These are phyloP conservation scores for Drosophila mettleri DNA, from an alignment of 2,888 invertebrate genomes.

Conservation along the genomic window DNA sequence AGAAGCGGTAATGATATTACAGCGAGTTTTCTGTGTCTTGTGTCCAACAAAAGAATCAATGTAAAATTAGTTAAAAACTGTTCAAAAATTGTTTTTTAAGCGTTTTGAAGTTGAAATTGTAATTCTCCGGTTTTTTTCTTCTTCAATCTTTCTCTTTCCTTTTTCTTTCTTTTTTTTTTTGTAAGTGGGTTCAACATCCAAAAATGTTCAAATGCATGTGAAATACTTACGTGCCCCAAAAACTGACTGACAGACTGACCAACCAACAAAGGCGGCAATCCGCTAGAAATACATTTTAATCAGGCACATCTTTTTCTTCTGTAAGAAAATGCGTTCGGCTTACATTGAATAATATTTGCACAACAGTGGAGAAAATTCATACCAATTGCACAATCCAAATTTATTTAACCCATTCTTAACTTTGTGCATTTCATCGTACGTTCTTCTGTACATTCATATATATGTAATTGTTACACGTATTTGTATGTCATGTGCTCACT, in stretches of 20 bases:
- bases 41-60: conserved; percentile 64
- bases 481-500: conserved; percentile 41
- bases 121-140: conserved; percentile 57
- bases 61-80: conserved; percentile 75
- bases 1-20: conserved; percentile 20
- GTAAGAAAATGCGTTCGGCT: conserved; percentile 75
- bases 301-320: conserved; percentile 60
- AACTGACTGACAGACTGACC: conserved; percentile 29
- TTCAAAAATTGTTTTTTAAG: conserved; percentile 78
- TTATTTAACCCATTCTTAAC: conserved; percentile 27
- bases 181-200: conserved; percentile 56
- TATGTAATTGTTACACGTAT: neutral
- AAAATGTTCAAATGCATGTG: conserved; percentile 70
- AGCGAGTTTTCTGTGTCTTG: conserved; percentile 48
- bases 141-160: conserved; percentile 20
- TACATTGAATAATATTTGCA: conserved; percentile 49
- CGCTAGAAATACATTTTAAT: conserved; percentile 24
- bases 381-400: conserved; percentile 79
- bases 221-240: conserved; percentile 66
- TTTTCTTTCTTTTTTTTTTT: conserved; percentile 26
- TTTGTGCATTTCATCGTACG: conserved; percentile 3
- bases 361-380: conserved; percentile 80
- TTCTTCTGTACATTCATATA: neutral
- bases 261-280: conserved; percentile 18
- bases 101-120: conserved; percentile 81